Conservation (phyloP, 2,888 invertebrate species). For the Acleris sparsana region DNA sequence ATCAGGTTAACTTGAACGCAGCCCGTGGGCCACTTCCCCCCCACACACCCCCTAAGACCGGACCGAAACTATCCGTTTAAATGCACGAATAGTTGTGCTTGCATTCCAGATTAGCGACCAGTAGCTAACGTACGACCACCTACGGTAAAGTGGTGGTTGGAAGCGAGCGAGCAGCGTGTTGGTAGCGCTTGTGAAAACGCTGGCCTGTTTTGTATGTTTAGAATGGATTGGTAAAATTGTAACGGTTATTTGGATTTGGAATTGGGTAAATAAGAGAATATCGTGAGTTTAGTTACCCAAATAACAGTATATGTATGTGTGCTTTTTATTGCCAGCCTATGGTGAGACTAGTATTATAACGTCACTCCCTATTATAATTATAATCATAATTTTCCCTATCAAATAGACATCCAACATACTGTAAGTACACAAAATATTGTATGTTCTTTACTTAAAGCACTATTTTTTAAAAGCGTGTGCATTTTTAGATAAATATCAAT, state of each 20-base stretch:
- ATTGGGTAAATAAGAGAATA: too few relatives aligned
- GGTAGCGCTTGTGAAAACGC: conserved; percentile 8
- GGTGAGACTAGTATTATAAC: too few relatives aligned
- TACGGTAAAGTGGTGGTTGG: conserved; percentile 39
- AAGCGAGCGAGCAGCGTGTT: conserved; percentile 3
- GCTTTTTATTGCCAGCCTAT: too few relatives aligned
- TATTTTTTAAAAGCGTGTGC: too few relatives aligned
- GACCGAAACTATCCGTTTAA: conserved; percentile 48
- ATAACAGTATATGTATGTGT: too few relatives aligned
- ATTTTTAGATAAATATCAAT: too few relatives aligned
- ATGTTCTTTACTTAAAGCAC: too few relatives aligned
- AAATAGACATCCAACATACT: too few relatives aligned
- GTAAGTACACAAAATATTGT: too few relatives aligned
- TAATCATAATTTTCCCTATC: too few relatives aligned
- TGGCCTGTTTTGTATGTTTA: not conserved
- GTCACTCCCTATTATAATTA: too few relatives aligned
- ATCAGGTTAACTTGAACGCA: conserved; percentile 3
- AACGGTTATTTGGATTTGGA: not conserved
- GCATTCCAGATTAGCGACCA: conserved; percentile 58
- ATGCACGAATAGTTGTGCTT: conserved; percentile 62
- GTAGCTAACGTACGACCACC: conserved; percentile 42
- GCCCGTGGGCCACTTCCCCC: conserved; percentile 37
- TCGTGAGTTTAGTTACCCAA: too few relatives aligned
- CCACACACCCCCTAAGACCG: conserved; percentile 46
- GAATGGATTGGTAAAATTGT: not conserved